phyloP scores from a whole-genome alignment of 2,888 invertebrate genomes.

The Nowickia ferox region DNA sequence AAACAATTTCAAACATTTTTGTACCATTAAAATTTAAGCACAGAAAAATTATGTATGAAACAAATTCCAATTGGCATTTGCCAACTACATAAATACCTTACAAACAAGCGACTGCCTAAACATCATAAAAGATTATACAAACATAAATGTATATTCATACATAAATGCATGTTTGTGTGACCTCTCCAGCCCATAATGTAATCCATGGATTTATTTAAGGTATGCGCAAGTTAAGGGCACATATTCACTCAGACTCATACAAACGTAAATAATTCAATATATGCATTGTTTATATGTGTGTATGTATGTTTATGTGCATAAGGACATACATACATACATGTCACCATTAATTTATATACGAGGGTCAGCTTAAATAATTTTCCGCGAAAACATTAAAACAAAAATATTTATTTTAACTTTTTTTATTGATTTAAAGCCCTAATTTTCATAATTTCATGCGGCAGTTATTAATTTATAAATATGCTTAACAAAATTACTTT shows the following conservation, averaged over 20 bases:
- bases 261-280: not conserved
- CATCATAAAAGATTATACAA: not conserved
- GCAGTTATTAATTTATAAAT: too few species aligned
- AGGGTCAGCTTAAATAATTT: not conserved
- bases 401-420: too few species aligned
- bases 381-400: too few species aligned
- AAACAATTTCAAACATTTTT: not conserved
- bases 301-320: not conserved
- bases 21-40: not conserved
- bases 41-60: constrained; percentile 13
- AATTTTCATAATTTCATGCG: too few species aligned
- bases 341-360: not conserved
- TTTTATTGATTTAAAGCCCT: too few species aligned
- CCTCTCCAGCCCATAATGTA: constrained; percentile 16
- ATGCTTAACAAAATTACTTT: too few species aligned
- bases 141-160: not conserved
- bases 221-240: constrained; percentile 23
- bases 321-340: not conserved
- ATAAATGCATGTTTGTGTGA: not conserved
- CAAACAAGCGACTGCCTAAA: constrained; percentile 20
- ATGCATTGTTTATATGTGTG: not conserved
- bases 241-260: not conserved
- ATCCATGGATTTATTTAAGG: constrained; percentile 36
- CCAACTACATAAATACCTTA: constrained; percentile 1
- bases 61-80: constrained; percentile 46